Conservation (phyloP, 2,797 vertebrate genomes). For the Craterocephalus amniculus region DNA sequence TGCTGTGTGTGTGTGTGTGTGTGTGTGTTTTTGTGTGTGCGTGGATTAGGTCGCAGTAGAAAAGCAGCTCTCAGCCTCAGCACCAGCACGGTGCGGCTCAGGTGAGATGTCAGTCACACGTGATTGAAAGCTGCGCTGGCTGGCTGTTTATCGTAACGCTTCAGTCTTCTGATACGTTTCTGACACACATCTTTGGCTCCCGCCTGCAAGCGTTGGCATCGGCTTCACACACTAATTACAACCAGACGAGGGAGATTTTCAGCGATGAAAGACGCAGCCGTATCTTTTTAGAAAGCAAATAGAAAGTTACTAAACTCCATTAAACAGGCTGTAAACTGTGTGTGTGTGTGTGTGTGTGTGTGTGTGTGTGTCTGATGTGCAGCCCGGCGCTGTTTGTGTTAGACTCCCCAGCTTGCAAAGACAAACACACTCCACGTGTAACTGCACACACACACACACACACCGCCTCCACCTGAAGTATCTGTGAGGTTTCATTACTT, state of each 20-base stretch:
- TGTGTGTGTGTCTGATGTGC: conserved; percentile 37
- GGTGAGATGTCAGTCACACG: conserved; percentile 33
- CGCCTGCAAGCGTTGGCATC: conserved; percentile 47
- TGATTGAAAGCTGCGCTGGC: too few relatives aligned
- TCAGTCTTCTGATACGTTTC: conserved; percentile 25
- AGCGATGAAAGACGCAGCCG: conserved; percentile 42
- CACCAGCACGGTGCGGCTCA: not conserved
- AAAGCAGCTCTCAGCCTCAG: conserved; percentile 11
- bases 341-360: conserved; percentile 31
- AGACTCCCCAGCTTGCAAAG: conserved; percentile 67
- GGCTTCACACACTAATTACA: conserved; percentile 54
- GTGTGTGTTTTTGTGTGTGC: conserved; percentile 4
- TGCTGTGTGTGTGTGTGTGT: conserved; percentile 7
- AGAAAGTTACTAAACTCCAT: conserved; percentile 26
- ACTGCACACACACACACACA: conserved; percentile 24
- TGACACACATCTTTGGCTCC: conserved; percentile 49
- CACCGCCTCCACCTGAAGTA: conserved; percentile 59
- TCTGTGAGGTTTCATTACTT: conserved; percentile 59
- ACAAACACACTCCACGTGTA: conserved; percentile 58
- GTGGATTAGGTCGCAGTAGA: not conserved
- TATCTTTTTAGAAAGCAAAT: conserved; percentile 62
- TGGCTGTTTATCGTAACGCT: conserved; percentile 3
- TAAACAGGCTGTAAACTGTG: conserved; percentile 21
- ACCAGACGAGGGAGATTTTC: conserved; percentile 40
- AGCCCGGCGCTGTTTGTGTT: conserved; percentile 30